Conservation (phyloP, 30 jellyfish, hydroid and myxozoan species). For the Hydra vulgaris region DNA sequence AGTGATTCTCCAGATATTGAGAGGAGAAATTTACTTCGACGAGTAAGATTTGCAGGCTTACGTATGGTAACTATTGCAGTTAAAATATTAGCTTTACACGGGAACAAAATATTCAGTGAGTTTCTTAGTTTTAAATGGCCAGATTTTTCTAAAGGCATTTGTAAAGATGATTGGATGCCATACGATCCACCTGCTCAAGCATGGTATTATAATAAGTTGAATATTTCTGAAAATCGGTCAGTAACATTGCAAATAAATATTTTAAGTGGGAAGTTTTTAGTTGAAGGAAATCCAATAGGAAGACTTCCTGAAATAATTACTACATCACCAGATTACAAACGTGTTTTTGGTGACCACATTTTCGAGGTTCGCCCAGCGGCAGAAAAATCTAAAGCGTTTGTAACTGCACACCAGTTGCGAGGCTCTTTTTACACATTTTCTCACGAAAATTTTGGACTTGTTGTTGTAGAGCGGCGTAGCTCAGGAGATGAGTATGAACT, state of each 20-base stretch:
- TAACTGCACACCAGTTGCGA: background rate
- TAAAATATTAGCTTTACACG: background rate
- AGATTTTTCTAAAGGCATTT: background rate
- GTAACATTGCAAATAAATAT: background rate
- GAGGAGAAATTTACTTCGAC: background rate
- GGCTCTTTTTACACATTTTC: background rate
- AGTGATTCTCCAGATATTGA: background rate
- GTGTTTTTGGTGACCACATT: background rate
- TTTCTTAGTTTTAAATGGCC: background rate
- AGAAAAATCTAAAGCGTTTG: background rate
- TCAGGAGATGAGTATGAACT: background rate
- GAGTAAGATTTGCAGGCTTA: background rate
- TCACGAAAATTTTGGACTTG: background rate
- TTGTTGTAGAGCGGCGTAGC: background rate
- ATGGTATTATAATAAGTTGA: background rate
- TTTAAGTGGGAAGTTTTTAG: background rate
- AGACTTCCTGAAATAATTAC: background rate
- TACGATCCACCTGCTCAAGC: background rate
- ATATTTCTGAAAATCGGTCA: background rate
- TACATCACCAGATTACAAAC: background rate
- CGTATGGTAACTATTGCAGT: background rate
- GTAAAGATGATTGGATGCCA: background rate
- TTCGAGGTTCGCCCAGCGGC: background rate
- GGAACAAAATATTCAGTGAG: background rate
- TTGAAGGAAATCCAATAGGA: background rate